Evolutionary conservation across 2,888 invertebrate genomes (phyloP), one percentile per base, ranked within the genome.

Genomic region (Galerucella calmariensis): DNA sequence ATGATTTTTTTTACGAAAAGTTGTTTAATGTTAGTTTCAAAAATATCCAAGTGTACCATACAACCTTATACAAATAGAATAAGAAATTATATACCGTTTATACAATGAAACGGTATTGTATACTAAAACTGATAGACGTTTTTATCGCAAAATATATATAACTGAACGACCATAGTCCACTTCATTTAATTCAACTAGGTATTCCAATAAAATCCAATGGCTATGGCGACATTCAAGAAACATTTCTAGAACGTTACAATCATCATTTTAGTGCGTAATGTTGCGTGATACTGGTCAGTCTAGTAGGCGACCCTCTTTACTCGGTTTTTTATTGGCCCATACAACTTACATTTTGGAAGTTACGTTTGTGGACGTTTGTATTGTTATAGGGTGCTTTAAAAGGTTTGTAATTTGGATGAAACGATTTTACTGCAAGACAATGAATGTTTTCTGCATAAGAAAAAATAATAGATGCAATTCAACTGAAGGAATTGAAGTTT

Each of bases 251-350:
- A 72, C 75, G 69, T 77, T 73, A 76, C 75, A 77, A 79, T 79
- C 78, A 77, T 77, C 79, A 71, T 78, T 73, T 62, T 73, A 67
- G 79, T 79, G 79, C 80, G 80, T 79, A 81, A 81, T 81, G 81
- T 79, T 79, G 79, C 81, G 79, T 81, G 81, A 71, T 74, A 74
- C 74, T 75, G 75, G 66, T 70, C 77, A 73, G 73, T 77, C 72
- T 69, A 68, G 58, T 59, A 61, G 67, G 44, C 62, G 46, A 46
- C 20, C 62, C n/a, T n/a, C 27, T 58, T 72, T 56, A 63, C 65
- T 59, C 58, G 71, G 71, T 67, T 77, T 77, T 27, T 79, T 72
- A 72, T 68, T 65, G 48, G 41, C 20, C 68, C 68, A 56, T 69
- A 44, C 62, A 63, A 63, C 62, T 51, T 69, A 73, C 67, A 62